Evolutionary conservation across 2,888 invertebrate genomes (phyloP).

Genomic region (Pristionchus fissidentatus): DNA sequence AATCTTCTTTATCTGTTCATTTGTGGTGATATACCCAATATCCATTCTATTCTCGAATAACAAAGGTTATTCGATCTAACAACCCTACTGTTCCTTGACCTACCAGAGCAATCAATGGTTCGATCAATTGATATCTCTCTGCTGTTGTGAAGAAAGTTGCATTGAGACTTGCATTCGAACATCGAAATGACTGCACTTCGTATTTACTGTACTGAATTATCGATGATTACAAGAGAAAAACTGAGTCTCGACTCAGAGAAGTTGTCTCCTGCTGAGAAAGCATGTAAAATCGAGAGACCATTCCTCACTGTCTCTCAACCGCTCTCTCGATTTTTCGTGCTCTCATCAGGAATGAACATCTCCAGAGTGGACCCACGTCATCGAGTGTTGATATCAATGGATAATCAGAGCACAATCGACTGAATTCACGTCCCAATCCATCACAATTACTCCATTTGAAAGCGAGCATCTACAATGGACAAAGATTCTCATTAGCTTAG

Average conservation of each 20-base stretch:
- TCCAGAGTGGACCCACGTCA: neutral
- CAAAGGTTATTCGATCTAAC: too few species aligned
- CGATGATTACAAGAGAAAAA: neutral
- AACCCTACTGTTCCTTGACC: neutral
- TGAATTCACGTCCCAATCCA: conserved; percentile 30
- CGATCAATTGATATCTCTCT: conserved; percentile 22
- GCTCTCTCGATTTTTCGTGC: too few species aligned
- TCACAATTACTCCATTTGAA: conserved; percentile 44
- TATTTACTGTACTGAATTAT: conserved; percentile 6
- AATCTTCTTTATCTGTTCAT: neutral
- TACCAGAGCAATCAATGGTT: conserved; percentile 15
- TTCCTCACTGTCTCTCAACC: too few species aligned
- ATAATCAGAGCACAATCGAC: neutral
- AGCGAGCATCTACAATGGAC: conserved; percentile 15
- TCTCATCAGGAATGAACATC: too few species aligned
- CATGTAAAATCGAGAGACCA: too few species aligned
- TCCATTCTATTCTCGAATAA: too few species aligned
- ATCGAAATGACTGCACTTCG: conserved; percentile 1
- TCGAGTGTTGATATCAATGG: conserved; percentile 3
- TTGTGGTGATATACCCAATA: neutral
- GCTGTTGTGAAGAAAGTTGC: conserved; percentile 27
- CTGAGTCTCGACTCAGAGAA: too few species aligned
- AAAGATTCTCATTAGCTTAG: neutral
- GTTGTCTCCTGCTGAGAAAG: too few species aligned
- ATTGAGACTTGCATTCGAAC: conserved; percentile 24